phyloP scores from a whole-genome alignment of 92 coral and sea anemone genomes.

The Micromussa lordhowensis region DNA sequence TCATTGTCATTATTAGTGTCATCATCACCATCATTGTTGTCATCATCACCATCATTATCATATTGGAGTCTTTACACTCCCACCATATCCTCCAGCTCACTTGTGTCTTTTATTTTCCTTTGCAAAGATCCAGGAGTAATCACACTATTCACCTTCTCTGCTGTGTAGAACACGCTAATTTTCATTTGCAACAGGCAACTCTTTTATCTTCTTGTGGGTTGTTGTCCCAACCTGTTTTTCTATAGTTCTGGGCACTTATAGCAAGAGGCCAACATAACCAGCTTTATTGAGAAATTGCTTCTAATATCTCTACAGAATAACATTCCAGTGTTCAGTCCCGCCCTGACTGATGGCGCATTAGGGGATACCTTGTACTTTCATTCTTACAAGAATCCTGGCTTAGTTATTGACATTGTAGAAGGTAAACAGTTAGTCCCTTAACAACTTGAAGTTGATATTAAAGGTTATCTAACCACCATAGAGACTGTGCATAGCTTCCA shows the following conservation, averaged over 20 bases:
- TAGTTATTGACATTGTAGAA: constrained; percentile 85
- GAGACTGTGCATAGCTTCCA: too few species aligned
- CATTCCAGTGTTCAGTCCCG: constrained; percentile 94
- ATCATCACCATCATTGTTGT: too few species aligned
- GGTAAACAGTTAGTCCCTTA: constrained; percentile 41
- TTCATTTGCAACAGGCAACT: too few species aligned
- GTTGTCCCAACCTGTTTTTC: too few species aligned
- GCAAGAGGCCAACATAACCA: too few species aligned
- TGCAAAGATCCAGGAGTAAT: not conserved
- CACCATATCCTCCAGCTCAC: not conserved
- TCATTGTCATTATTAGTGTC: too few species aligned
- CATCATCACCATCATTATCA: too few species aligned
- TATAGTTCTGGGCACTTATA: too few species aligned
- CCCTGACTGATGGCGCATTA: constrained; percentile 94
- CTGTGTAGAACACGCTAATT: not conserved
- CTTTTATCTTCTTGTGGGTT: too few species aligned
- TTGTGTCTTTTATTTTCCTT: not conserved
- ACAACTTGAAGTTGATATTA: not conserved
- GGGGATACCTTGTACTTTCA: constrained; percentile 92
- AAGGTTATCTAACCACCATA: too few species aligned
- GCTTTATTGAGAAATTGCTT: not conserved
- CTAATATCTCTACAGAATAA: constrained; percentile 68
- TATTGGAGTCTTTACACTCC: not conserved
- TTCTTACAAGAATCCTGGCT: constrained; percentile 91
- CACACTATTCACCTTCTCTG: not conserved